Conservation (phyloP, 2,797 vertebrate species). For the Hyperoplus lanceolatus region DNA sequence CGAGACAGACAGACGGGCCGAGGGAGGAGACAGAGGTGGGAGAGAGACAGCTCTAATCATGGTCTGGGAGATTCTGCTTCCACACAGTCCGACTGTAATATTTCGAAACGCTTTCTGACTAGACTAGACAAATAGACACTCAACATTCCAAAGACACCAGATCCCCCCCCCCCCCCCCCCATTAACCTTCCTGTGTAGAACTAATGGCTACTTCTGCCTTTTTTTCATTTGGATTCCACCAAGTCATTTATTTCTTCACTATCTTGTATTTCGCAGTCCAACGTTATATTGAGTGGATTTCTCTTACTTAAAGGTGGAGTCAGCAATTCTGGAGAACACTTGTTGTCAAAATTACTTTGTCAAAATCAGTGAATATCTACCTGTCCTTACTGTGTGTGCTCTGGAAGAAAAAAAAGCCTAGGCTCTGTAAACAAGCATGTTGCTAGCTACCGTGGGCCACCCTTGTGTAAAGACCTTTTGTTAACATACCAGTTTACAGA, state of each 20-base stretch:
- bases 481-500: too few species aligned
- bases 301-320: too few species aligned
- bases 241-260: constrained; percentile 26
- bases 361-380: too few species aligned
- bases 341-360: too few species aligned
- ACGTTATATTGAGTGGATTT: constrained; percentile 19
- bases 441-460: too few species aligned
- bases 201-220: neutral
- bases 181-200: constrained; percentile 14
- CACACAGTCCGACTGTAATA: constrained; percentile 27
- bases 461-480: too few species aligned
- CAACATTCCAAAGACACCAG: constrained; percentile 44
- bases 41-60: constrained; percentile 20
- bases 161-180: neutral
- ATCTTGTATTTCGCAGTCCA: constrained; percentile 32
- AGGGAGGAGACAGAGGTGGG: constrained; percentile 88
- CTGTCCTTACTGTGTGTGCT: too few species aligned
- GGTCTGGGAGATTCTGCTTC: constrained; percentile 33
- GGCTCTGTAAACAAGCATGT: too few species aligned
- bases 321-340: too few species aligned
- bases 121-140: constrained; percentile 60
- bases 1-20: constrained; percentile 78
- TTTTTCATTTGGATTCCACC: constrained; percentile 32
- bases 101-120: constrained; percentile 24
- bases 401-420: too few species aligned